A percentile compares a stretch with the other conserved stretches of the same genome.
Evolutionary conservation across 1,140 invertebrate species (phyloP).

Genomic region (Platyscapa corneri): DNA sequence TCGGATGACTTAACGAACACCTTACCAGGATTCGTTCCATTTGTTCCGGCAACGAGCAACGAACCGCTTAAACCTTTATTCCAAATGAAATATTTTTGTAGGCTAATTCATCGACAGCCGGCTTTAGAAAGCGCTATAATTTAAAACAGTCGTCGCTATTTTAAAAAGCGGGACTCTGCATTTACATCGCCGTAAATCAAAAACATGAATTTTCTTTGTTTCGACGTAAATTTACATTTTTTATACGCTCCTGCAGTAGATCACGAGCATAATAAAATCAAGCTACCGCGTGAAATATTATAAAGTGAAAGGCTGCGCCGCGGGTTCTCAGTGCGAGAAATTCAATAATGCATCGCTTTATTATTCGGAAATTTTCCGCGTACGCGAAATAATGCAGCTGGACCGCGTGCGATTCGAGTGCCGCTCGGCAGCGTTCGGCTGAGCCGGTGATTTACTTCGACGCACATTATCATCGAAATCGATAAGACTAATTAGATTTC

Average conservation of each 20-base stretch:
- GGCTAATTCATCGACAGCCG: background rate
- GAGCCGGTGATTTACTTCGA: background rate
- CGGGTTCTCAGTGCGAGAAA: background rate
- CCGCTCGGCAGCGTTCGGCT: background rate
- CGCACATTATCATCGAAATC: background rate
- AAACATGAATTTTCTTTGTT: slow-evolving; percentile 31
- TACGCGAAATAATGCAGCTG: background rate
- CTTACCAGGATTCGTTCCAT: background rate
- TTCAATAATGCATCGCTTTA: background rate
- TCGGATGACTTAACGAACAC: too few species aligned
- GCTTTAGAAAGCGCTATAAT: background rate
- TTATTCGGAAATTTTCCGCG: background rate
- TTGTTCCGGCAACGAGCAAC: background rate
- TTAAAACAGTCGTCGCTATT: background rate
- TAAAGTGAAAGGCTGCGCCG: background rate
- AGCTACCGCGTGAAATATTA: slow-evolving; percentile 13
- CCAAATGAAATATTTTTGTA: background rate
- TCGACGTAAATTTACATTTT: slow-evolving; percentile 21
- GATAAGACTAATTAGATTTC: slow-evolving; percentile 33
- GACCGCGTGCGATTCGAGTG: too few species aligned
- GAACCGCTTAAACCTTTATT: background rate
- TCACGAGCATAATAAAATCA: background rate
- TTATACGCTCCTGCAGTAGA: background rate
- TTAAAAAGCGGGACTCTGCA: background rate
- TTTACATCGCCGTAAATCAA: slow-evolving; percentile 25